These are phyloP conservation scores for Leptopilina boulardi DNA, from an alignment of 1,140 invertebrate genomes.

Conservation along the genomic window DNA sequence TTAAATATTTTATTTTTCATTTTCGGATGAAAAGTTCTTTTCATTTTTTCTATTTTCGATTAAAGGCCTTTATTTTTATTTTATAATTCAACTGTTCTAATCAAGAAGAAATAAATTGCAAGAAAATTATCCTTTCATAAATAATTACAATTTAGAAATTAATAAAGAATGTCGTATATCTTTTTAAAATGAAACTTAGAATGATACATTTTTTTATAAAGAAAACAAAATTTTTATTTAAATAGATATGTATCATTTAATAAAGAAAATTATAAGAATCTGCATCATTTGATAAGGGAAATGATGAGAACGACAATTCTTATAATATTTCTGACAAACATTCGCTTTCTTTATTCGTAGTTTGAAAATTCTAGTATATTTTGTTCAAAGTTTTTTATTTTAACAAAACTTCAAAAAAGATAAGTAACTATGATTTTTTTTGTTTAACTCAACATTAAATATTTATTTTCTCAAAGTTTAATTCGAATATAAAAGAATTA, in stretches of 20 bases:
- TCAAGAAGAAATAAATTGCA: neutral
- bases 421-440: too few relatives aligned
- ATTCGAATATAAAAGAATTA: too few relatives aligned
- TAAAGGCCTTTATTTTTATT: neutral
- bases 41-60: neutral
- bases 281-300: neutral
- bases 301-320: neutral
- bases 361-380: too few relatives aligned
- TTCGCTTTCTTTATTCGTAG: too few relatives aligned
- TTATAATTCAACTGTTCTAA: neutral
- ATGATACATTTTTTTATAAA: too few relatives aligned
- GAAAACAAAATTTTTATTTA: too few relatives aligned
- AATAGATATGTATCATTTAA: too few relatives aligned
- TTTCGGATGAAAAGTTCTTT: neutral
- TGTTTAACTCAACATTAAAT: too few relatives aligned
- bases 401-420: too few relatives aligned
- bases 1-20: neutral
- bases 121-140: neutral
- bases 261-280: neutral
- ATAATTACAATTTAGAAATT: conserved; percentile 7
- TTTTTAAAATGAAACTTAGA: too few relatives aligned
- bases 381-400: too few relatives aligned
- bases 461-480: too few relatives aligned
- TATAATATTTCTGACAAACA: neutral
- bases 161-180: neutral